A percentile compares a stretch with the other conserved stretches of the same genome.
Evolutionary conservation across 2,113 vertebrate species (phyloP).

Genomic region (Oriolus oriolus): DNA sequence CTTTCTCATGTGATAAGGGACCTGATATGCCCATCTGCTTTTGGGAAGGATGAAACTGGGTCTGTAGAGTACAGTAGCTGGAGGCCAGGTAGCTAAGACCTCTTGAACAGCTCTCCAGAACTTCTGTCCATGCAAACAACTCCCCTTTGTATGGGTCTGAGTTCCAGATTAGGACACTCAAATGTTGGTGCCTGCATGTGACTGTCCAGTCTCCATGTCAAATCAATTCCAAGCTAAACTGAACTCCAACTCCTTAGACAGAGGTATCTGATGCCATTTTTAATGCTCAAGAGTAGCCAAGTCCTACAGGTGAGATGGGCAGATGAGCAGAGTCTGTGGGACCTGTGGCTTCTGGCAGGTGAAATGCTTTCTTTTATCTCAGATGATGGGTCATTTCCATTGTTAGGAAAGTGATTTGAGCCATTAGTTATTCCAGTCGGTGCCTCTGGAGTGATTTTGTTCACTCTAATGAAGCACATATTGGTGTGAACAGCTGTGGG

Average conservation of each 20-base stretch:
- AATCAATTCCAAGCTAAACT: not conserved
- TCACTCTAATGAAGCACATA: not conserved
- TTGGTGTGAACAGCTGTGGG: not conserved
- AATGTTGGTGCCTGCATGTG: not conserved
- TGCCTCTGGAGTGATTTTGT: not conserved
- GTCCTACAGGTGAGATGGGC: not conserved
- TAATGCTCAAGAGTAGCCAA: not conserved
- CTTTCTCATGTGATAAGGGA: not conserved
- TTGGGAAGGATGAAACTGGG: not conserved
- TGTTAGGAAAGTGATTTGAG: not conserved
- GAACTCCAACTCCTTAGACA: not conserved
- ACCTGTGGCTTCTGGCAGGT: not conserved
- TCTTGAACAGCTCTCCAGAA: accelerated
- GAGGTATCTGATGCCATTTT: not conserved
- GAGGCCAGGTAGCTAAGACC: not conserved
- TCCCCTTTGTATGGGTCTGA: not conserved
- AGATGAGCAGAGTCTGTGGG: not conserved
- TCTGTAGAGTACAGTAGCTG: not conserved
- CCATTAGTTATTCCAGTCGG: not conserved
- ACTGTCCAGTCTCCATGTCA: not conserved
- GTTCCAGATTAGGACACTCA: not conserved
- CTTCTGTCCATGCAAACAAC: not conserved
- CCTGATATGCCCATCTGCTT: not conserved
- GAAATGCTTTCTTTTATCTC: not conserved
- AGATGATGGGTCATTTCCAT: not conserved